Evolutionary conservation across 1,140 invertebrate genomes (phyloP), one percentile per base, ranked within the genome.

Genomic region (Paramacrobiotus metropolitanus): DNA sequence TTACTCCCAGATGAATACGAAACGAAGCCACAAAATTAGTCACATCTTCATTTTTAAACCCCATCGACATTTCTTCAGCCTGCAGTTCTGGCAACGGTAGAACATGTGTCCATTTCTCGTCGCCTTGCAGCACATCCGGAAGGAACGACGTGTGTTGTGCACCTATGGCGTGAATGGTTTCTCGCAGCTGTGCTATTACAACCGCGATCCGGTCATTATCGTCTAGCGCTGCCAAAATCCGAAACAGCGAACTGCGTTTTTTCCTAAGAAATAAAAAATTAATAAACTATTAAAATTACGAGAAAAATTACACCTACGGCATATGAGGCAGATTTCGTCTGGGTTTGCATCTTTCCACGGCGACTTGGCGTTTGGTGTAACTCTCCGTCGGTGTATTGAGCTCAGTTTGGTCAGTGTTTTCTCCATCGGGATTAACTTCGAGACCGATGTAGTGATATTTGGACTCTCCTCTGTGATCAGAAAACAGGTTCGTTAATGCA

Each of bases 391-490:
- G n/a, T n/a, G n/a, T n/a, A n/a, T n/a, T n/a, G n/a, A n/a, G n/a
- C n/a, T n/a, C n/a, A n/a, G n/a, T n/a, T n/a, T n/a, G n/a, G n/a
- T n/a, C n/a, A n/a, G n/a, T n/a, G n/a, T n/a, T n/a, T n/a, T n/a
- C n/a, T n/a, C 24, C 28, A 9, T 55, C 28, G 4, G 48, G 48
- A 28, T 55, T 55, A 4, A 55, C 28, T 55, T 55, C 48, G 15
- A 55, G 24, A 20, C 48, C 48, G 48, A 55, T 55, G 48, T 55
- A 55, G 28, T 55, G 48, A 24, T 55, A 55, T 24, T 55, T 55
- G 15, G 48, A 55, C 28, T 55, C 48, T 20, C 48, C 48, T 9
- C 48, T 55, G 24, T 15, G n/a, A 40, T 9, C 9, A 40, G 9
- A 40, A 9, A 40, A 40, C 34, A 40, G n/a, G 34, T n/a, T n/a